A percentile compares a stretch with the other conserved stretches of the same genome.
Evolutionary conservation across 2,888 invertebrate species (phyloP).

Genomic region (Gandaritis pyraliata): DNA sequence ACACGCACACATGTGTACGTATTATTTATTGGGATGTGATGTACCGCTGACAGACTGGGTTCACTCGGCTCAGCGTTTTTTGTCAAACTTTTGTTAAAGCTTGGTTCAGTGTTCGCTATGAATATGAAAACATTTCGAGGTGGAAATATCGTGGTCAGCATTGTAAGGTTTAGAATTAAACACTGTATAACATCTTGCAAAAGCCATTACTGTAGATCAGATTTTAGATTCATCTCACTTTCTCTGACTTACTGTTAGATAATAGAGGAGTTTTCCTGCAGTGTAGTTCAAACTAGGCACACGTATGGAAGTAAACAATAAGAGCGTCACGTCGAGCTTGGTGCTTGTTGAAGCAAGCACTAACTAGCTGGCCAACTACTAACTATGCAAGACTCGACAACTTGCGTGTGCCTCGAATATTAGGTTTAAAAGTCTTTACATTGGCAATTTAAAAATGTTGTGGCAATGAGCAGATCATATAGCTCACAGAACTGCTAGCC

Average conservation of each 20-base stretch:
- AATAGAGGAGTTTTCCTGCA: neutral
- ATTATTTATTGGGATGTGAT: constrained; percentile 11
- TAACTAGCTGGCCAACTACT: constrained; percentile 1
- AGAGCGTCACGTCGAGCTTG: constrained; percentile 1
- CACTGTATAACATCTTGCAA: too few species aligned
- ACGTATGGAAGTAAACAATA: constrained; percentile 12
- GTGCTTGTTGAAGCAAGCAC: constrained; percentile 18
- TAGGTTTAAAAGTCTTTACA: neutral
- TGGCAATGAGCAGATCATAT: neutral
- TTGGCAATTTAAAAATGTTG: neutral
- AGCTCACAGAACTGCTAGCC: too few species aligned
- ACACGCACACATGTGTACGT: neutral
- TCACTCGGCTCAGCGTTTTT: constrained; percentile 2
- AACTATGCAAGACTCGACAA: constrained; percentile 20
- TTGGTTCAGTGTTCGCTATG: neutral
- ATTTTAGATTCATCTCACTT: too few species aligned
- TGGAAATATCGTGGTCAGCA: too few species aligned
- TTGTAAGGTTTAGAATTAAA: too few species aligned
- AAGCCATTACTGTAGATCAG: too few species aligned
- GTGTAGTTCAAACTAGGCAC: neutral
- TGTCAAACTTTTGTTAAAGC: neutral
- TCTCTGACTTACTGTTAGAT: too few species aligned
- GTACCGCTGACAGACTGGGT: neutral
- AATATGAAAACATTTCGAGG: too few species aligned
- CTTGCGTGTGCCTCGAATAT: neutral